These are phyloP conservation scores for Iselma pallidipennis DNA, from an alignment of 2,888 invertebrate genomes.

Conservation along the genomic window DNA sequence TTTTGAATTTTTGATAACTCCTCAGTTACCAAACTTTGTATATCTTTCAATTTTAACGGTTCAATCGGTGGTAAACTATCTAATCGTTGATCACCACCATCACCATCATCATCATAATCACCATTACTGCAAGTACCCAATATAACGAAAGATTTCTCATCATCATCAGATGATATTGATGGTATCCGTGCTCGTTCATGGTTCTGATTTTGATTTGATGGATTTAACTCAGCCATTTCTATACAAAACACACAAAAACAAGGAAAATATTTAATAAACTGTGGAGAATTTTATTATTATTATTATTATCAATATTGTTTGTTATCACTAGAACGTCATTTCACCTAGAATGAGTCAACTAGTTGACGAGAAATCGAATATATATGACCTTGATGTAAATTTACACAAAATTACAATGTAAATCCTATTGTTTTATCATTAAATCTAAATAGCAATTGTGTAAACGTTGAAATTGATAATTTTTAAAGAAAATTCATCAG, in stretches of 20 bases:
- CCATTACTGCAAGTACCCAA: constrained; percentile 29
- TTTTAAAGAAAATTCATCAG: not conserved
- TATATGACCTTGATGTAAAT: not conserved
- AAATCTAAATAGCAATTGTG: no score
- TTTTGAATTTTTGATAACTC: not conserved
- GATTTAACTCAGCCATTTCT: not conserved
- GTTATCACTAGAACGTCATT: not conserved
- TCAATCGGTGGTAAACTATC: not conserved
- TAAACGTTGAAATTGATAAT: not conserved
- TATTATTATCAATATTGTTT: not conserved
- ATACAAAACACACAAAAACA: not conserved
- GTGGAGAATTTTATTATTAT: not conserved
- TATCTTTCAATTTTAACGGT: not conserved
- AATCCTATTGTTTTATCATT: not conserved
- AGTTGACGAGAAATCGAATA: not conserved
- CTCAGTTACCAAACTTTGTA: not conserved
- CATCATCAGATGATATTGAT: constrained; percentile 33
- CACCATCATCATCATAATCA: not conserved
- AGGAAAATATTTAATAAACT: not conserved
- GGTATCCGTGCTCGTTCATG: not conserved
- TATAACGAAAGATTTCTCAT: constrained; percentile 49
- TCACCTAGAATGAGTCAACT: not conserved
- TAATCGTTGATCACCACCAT: not conserved
- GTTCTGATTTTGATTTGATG: not conserved
- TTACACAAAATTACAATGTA: not conserved